Evolutionary conservation across 2,113 vertebrate species (phyloP).

Genomic region (Nerophis ophidion): DNA sequence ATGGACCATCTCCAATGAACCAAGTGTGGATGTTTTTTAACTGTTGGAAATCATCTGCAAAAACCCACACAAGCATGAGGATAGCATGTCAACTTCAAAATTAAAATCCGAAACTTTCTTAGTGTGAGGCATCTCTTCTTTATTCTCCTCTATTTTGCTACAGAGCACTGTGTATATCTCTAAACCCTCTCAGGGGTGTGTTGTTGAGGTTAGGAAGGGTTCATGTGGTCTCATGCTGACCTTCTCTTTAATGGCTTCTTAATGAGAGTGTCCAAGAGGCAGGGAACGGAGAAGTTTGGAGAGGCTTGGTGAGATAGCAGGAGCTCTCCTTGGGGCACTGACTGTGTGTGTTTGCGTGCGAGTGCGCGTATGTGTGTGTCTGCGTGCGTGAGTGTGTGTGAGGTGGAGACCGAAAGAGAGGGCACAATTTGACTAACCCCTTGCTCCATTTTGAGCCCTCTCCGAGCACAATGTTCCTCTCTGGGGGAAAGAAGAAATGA

Average conservation of each 20-base stretch:
- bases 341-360: neutral
- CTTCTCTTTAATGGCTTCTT: slow-evolving; percentile 59
- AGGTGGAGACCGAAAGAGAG: too few relatives aligned
- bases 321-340: slow-evolving; percentile 42
- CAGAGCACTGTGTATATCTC: neutral
- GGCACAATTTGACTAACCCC: slow-evolving; percentile 39
- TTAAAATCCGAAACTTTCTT: too few relatives aligned
- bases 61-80: too few relatives aligned
- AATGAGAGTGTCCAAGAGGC: slow-evolving; percentile 51
- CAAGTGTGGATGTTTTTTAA: too few relatives aligned
- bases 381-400: neutral
- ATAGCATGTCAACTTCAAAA: too few relatives aligned
- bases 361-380: neutral
- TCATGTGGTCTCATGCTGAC: slow-evolving; percentile 50
- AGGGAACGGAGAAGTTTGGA: slow-evolving; percentile 32
- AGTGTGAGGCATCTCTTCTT: too few relatives aligned
- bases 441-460: slow-evolving; percentile 47
- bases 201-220: slow-evolving; percentile 50
- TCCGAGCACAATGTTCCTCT: slow-evolving; percentile 46
- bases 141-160: neutral
- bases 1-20: too few relatives aligned
- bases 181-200: slow-evolving; percentile 34
- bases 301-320: slow-evolving; percentile 44
- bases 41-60: too few relatives aligned
- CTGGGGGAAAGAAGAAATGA: slow-evolving; percentile 66